phyloP scores from a whole-genome alignment of 1,140 invertebrate species.

The Rhopalosiphum padi region DNA sequence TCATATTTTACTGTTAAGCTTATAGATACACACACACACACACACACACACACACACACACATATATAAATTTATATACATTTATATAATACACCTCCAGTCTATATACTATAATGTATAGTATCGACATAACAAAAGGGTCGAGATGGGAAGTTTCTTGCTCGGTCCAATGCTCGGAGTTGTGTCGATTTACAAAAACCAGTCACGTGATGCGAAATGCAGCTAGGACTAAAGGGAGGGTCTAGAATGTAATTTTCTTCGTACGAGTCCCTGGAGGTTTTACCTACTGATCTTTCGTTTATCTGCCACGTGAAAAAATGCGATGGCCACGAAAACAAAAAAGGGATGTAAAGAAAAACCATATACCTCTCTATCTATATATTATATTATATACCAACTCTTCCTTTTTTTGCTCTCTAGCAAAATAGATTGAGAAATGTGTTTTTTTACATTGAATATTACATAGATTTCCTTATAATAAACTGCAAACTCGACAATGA shows the following conservation, averaged over 20 bases:
- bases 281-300: conserved; percentile 57
- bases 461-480: not conserved
- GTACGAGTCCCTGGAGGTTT: conserved; percentile 53
- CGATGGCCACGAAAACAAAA: conserved; percentile 48
- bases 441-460: not conserved
- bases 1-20: not conserved
- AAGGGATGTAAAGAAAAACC: not conserved
- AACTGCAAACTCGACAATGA: not conserved
- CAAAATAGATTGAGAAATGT: not conserved
- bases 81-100: not conserved
- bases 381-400: not conserved
- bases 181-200: conserved; percentile 54
- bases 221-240: conserved; percentile 26
- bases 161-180: conserved; percentile 40
- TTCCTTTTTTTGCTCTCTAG: not conserved
- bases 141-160: conserved; percentile 33
- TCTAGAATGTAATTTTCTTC: conserved; percentile 56
- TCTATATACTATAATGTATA: not conserved
- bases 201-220: conserved; percentile 49
- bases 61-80: not conserved
- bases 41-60: no score
- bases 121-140: conserved; percentile 37
- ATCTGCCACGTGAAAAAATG: conserved; percentile 52
- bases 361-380: not conserved
- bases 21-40: no score